These are phyloP conservation scores for Drymonia ruficornis DNA, from an alignment of 2,888 invertebrate genomes.

Conservation along the genomic window DNA sequence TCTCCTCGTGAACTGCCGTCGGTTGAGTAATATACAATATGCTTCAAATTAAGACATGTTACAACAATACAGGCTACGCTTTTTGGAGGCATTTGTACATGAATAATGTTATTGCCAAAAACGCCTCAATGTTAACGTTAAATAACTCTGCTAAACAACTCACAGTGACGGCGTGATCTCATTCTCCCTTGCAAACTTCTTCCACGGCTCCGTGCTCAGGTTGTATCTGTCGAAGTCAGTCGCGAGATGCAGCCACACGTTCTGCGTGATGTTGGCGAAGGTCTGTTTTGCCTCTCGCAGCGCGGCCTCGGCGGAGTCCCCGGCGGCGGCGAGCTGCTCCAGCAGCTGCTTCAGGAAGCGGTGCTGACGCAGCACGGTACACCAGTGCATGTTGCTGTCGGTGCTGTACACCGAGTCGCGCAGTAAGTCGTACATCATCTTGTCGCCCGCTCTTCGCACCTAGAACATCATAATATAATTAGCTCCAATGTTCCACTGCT, in stretches of 20 bases:
- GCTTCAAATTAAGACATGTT: too few relatives aligned
- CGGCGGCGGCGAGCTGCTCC: slow-evolving; percentile 82
- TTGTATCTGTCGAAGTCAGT: slow-evolving; percentile 87
- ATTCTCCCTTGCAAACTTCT: slow-evolving; percentile 62
- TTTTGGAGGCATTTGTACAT: too few relatives aligned
- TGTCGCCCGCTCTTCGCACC: slow-evolving; percentile 85
- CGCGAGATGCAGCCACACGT: slow-evolving; percentile 89
- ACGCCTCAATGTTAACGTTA: too few relatives aligned
- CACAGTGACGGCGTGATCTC: slow-evolving; percentile 53
- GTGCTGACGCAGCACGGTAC: slow-evolving; percentile 90
- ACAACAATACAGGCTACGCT: too few relatives aligned
- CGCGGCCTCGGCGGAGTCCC: slow-evolving; percentile 74
- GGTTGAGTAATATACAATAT: too few relatives aligned
- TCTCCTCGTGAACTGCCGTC: too few relatives aligned
- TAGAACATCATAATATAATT: slow-evolving; percentile 25
- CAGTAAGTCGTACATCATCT: slow-evolving; percentile 83
- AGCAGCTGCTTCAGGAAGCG: slow-evolving; percentile 89
- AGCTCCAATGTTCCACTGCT: too few relatives aligned
- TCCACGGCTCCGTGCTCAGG: slow-evolving; percentile 83
- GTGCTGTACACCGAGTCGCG: slow-evolving; percentile 66
- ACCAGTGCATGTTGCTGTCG: slow-evolving; percentile 90
- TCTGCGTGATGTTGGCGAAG: slow-evolving; percentile 84
- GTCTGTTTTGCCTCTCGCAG: slow-evolving; percentile 83
- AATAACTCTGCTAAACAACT: slow-evolving; percentile 34
- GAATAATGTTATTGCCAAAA: too few relatives aligned